Conservation (phyloP, 2,888 invertebrate species). For the Lasioglossum figueresi region DNA sequence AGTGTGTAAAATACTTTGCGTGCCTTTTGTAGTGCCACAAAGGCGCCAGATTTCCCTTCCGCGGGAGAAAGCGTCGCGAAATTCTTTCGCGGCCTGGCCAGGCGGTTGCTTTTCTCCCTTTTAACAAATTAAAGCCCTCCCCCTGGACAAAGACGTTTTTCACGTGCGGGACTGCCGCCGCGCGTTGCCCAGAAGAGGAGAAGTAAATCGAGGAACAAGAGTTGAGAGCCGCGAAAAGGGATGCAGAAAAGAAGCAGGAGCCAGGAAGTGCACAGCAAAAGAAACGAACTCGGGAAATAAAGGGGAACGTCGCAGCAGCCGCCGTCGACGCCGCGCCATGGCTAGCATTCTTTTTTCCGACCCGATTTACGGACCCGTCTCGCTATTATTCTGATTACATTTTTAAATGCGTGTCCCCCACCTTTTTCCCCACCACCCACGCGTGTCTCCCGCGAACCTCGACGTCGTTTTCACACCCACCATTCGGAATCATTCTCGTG, state of each 20-base stretch:
- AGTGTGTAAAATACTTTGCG: background rate
- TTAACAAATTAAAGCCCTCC: constrained; percentile 79
- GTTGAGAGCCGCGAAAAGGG: constrained; percentile 16
- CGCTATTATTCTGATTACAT: constrained; percentile 80
- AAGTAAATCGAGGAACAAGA: constrained; percentile 40
- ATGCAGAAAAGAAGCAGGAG: constrained; percentile 35
- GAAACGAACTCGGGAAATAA: constrained; percentile 46
- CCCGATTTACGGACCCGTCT: constrained; percentile 64
- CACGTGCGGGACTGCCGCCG: constrained; percentile 45
- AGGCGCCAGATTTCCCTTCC: constrained; percentile 29
- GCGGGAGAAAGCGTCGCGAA: constrained; percentile 12
- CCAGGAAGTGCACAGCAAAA: constrained; percentile 36
- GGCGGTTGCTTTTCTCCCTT: constrained; percentile 72
- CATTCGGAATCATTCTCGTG: background rate
- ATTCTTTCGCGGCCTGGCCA: constrained; percentile 17
- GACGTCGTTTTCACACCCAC: constrained; percentile 41
- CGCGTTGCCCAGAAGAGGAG: constrained; percentile 23
- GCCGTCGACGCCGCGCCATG: background rate
- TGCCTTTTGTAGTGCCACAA: background rate
- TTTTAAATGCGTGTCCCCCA: constrained; percentile 70
- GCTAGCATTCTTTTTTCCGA: constrained; percentile 43
- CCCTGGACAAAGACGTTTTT: constrained; percentile 67
- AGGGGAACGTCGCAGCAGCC: constrained; percentile 30
- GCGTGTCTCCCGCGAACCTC: constrained; percentile 20
- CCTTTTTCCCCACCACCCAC: constrained; percentile 3